Evolutionary conservation across 2,888 invertebrate species (phyloP).

Genomic region (Philereme vetulata): DNA sequence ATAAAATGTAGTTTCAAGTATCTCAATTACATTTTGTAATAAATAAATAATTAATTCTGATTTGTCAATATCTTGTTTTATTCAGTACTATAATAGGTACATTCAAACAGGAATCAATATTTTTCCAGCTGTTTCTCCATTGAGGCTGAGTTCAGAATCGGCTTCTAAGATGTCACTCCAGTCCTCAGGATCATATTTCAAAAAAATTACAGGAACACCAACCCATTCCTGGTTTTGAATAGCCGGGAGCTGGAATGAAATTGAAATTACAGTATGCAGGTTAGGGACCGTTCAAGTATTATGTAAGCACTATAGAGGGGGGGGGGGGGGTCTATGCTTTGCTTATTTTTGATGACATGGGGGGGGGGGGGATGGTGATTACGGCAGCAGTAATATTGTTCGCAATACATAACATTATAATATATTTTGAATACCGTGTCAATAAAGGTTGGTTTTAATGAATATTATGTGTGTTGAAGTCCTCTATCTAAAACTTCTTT

Average conservation of each 20-base stretch:
- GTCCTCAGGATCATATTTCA: conserved; percentile 3
- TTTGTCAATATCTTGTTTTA: not conserved
- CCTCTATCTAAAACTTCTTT: no score
- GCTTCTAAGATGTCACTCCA: not conserved
- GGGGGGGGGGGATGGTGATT: no score
- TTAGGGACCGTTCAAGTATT: not conserved
- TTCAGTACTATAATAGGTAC: not conserved
- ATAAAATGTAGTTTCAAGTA: conserved; percentile 21
- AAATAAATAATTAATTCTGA: not conserved
- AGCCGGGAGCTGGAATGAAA: not conserved
- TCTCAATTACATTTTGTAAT: conserved; percentile 1
- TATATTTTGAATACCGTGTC: no score
- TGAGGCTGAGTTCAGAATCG: not conserved
- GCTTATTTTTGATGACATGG: no score
- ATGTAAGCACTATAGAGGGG: not conserved
- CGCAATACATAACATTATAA: no score
- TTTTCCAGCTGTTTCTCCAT: not conserved
- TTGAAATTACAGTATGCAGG: not conserved
- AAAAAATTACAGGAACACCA: not conserved
- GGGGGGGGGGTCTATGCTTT: no score
- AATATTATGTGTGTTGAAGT: no score
- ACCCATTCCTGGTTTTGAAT: not conserved
- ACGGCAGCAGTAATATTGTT: no score
- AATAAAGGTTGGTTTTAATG: no score
- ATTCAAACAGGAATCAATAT: not conserved